Conservation (phyloP, 37 sponge, comb jelly and placozoan species). For the Bolinopsis microptera region DNA sequence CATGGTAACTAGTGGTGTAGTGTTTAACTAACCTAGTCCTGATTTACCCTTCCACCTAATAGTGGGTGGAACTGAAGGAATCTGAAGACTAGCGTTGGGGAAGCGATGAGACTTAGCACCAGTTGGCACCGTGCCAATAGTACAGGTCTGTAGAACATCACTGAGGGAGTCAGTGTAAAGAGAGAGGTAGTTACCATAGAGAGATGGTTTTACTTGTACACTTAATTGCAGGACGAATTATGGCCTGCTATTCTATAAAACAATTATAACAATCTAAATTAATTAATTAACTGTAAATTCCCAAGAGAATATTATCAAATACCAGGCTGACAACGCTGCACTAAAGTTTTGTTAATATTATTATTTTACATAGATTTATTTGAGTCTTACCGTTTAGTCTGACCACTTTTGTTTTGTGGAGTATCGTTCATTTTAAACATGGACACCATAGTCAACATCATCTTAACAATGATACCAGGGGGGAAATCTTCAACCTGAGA, state of each 20-base stretch:
- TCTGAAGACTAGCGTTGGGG: conserved; percentile 18
- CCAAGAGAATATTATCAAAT: no score
- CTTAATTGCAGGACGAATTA: no score
- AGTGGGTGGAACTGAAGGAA: conserved; percentile 56
- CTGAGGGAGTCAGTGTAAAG: background rate
- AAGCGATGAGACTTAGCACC: conserved; percentile 13
- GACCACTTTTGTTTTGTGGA: background rate
- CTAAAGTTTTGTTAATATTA: no score
- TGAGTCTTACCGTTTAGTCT: background rate
- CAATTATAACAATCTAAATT: no score
- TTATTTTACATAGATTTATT: no score
- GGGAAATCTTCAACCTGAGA: conserved; percentile 52
- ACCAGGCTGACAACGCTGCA: no score
- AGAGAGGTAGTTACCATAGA: no score
- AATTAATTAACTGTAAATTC: no score
- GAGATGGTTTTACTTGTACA: no score
- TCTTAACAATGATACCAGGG: conserved; percentile 25
- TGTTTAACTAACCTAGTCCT: conserved; percentile 29
- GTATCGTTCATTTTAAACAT: background rate
- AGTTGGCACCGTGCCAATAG: conserved; percentile 8
- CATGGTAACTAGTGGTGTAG: no score
- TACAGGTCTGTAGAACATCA: background rate
- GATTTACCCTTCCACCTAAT: conserved; percentile 21
- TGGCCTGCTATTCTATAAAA: no score
- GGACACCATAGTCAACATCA: conserved; percentile 48